Evolutionary conservation across 2,888 invertebrate species (phyloP).

Genomic region (Leptinotarsa juncta): DNA sequence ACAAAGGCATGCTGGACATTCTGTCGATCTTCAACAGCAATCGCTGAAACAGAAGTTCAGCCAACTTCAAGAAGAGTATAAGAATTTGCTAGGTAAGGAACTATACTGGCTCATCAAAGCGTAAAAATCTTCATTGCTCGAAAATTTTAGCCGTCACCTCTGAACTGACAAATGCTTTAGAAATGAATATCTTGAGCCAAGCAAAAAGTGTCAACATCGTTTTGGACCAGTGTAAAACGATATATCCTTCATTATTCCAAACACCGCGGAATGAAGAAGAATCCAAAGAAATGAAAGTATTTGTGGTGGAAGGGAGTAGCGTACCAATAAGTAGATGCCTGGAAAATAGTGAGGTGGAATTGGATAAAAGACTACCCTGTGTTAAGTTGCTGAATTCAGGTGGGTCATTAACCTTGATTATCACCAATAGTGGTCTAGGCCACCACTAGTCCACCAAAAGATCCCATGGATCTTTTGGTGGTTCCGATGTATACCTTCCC

Average conservation of each 20-base stretch:
- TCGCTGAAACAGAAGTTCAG: conserved; percentile 41
- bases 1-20: neutral
- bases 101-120: neutral
- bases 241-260: conserved; percentile 44
- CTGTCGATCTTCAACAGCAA: neutral
- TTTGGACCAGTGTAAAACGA: conserved; percentile 47
- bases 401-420: too few species aligned
- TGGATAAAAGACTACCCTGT: too few species aligned
- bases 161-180: conserved; percentile 47
- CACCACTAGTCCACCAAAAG: too few species aligned
- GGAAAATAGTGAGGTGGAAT: too few species aligned
- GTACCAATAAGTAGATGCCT: neutral
- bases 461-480: too few species aligned
- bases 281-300: neutral
- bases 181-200: conserved; percentile 48
- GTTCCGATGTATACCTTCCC: too few species aligned
- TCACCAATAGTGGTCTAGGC: too few species aligned
- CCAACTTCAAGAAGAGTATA: conserved; percentile 47
- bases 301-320: neutral
- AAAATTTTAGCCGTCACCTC: conserved; percentile 45
- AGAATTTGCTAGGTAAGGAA: conserved; percentile 45
- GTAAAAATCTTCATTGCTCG: neutral
- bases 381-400: too few species aligned
- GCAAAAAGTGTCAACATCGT: conserved; percentile 45
- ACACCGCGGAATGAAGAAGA: neutral